These are phyloP conservation scores for Loriculus beryllinus DNA, from an alignment of 2,797 vertebrate species.

Conservation along the genomic window DNA sequence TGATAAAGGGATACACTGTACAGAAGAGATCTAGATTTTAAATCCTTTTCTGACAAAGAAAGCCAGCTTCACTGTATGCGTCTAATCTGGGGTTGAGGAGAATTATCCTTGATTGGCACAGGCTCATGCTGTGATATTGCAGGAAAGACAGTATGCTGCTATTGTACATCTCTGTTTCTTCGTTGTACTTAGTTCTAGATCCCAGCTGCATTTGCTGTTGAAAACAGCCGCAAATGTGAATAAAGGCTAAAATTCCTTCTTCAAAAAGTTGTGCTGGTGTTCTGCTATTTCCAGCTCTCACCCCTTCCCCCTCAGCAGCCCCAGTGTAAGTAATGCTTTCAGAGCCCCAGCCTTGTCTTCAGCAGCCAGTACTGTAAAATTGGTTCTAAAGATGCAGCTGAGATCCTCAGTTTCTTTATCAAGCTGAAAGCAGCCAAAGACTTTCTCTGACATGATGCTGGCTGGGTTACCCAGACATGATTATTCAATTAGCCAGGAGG, in stretches of 20 bases:
- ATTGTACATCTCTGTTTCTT: neutral
- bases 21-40: neutral
- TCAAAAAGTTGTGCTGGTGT: neutral
- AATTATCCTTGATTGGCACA: neutral
- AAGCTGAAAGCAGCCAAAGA: neutral
- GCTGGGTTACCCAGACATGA: neutral
- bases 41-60: neutral
- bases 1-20: neutral
- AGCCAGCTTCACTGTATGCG: neutral
- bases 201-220: neutral
- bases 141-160: neutral
- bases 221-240: neutral
- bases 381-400: neutral
- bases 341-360: neutral
- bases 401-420: neutral
- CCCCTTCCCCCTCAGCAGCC: neutral
- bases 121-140: neutral
- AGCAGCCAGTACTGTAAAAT: neutral
- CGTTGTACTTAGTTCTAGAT: neutral
- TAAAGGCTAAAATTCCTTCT: slow-evolving; percentile 4
- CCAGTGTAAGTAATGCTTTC: rapidly evolving
- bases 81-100: neutral
- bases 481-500: neutral
- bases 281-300: neutral
- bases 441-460: neutral